Conservation (phyloP, 1,140 invertebrate genomes). For the Drosophila leontia region DNA sequence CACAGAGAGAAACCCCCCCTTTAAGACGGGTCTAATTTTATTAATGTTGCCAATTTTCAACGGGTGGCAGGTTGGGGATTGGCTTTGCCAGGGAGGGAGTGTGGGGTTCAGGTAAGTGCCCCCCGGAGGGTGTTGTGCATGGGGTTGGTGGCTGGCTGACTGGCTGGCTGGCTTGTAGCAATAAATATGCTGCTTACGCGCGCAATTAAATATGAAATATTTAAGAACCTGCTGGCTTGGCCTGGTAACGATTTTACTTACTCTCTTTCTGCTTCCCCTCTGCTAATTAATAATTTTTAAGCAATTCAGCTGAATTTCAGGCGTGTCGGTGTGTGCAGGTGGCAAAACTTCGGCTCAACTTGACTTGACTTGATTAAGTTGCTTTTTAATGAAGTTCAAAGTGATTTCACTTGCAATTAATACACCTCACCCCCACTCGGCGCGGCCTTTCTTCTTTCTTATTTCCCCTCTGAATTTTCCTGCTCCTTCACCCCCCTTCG, state of each 20-base stretch:
- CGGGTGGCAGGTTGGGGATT: slow-evolving; percentile 46
- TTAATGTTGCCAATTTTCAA: slow-evolving; percentile 80
- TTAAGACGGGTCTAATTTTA: slow-evolving; percentile 67
- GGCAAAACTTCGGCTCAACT: slow-evolving; percentile 58
- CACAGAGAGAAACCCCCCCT: not conserved
- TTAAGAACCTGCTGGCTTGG: slow-evolving; percentile 52
- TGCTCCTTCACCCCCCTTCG: too few relatives aligned
- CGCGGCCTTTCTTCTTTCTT: not conserved
- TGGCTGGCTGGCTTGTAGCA: slow-evolving; percentile 19
- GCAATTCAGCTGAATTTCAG: slow-evolving; percentile 70
- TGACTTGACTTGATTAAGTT: slow-evolving; percentile 77
- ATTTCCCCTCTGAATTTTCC: not conserved
- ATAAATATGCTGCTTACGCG: slow-evolving; percentile 77
- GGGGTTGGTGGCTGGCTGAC: not conserved
- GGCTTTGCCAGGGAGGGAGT: not conserved
- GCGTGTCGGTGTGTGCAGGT: slow-evolving; percentile 2
- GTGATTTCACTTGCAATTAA: slow-evolving; percentile 80
- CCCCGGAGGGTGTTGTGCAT: slow-evolving; percentile 3
- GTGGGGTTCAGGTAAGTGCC: slow-evolving; percentile 23
- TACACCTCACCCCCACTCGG: slow-evolving; percentile 37
- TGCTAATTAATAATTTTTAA: slow-evolving; percentile 82
- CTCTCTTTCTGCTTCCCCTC: not conserved
- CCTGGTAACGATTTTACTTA: slow-evolving; percentile 6
- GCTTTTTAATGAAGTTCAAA: slow-evolving; percentile 82
- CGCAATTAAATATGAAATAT: slow-evolving; percentile 83